Evolutionary conservation across 2,797 vertebrate genomes (phyloP).

Genomic region (Girardinus metallicus): DNA sequence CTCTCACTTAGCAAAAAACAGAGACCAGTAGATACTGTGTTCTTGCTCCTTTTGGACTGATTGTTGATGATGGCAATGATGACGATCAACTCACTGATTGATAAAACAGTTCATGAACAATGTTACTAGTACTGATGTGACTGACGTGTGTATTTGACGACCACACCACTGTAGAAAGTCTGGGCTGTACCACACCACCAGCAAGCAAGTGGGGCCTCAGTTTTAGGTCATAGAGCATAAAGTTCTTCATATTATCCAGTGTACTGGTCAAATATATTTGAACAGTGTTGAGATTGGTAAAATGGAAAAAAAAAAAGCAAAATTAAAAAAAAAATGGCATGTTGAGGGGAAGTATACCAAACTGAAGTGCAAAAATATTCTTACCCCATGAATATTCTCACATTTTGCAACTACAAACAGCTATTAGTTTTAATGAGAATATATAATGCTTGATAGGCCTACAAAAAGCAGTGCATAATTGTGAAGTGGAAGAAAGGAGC

Average conservation of each 20-base stretch:
- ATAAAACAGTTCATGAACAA: constrained; percentile 78
- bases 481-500: neutral
- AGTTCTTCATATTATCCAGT: constrained; percentile 70
- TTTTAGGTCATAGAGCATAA: constrained; percentile 81
- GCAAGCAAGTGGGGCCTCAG: constrained; percentile 76
- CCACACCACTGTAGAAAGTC: constrained; percentile 84
- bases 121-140: constrained; percentile 81
- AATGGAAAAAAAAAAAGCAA: constrained; percentile 47
- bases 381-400: neutral
- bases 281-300: constrained; percentile 53
- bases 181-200: constrained; percentile 83
- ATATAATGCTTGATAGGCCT: neutral
- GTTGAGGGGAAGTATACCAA: constrained; percentile 43
- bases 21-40: constrained; percentile 91
- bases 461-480: neutral
- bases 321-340: constrained; percentile 48
- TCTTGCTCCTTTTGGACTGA: constrained; percentile 86
- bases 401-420: neutral
- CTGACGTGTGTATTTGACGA: constrained; percentile 83
- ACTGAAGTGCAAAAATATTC: neutral
- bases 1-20: constrained; percentile 89
- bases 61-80: constrained; percentile 81
- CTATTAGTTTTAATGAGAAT: neutral
- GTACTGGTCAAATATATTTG: constrained; percentile 66
- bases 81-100: constrained; percentile 82